These are phyloP conservation scores for Seriola aureovittata DNA, from an alignment of 2,113 vertebrate species.

Conservation along the genomic window DNA sequence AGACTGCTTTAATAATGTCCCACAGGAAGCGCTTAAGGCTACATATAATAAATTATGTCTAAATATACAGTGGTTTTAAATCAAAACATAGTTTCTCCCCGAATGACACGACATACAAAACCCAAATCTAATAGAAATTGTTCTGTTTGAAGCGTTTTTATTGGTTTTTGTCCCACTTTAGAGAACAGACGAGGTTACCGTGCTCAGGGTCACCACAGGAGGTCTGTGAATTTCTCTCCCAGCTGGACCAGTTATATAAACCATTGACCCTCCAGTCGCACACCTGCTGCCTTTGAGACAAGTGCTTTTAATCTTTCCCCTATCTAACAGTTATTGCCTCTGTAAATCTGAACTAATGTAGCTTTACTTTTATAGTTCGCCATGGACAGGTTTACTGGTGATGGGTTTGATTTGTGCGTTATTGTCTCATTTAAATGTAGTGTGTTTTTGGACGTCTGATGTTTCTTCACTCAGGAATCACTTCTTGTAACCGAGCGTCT, in stretches of 20 bases:
- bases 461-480: too few species aligned
- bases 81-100: not conserved
- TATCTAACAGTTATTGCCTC: slow-evolving; percentile 6
- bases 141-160: not conserved
- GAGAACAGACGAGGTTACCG: not conserved
- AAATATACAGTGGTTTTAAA: too few species aligned
- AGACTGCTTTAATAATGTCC: not conserved
- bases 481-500: not conserved
- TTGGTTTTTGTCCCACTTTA: accelerated
- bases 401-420: not conserved
- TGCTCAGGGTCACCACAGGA: not conserved
- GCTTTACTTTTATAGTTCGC: not conserved
- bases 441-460: not conserved
- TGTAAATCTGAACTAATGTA: slow-evolving; percentile 16
- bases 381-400: not conserved
- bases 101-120: not conserved
- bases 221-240: slow-evolving; percentile 18
- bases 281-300: slow-evolving; percentile 35
- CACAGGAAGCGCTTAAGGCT: not conserved
- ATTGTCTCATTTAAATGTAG: not conserved
- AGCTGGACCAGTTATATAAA: slow-evolving; percentile 27
- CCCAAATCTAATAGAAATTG: not conserved
- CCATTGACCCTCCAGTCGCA: slow-evolving; percentile 39
- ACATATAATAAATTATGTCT: too few species aligned
- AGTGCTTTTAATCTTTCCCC: not conserved